Evolutionary conservation across 2,797 vertebrate genomes (phyloP), one percentile per base, ranked within the genome.

Genomic region (Coreius guichenoti): DNA sequence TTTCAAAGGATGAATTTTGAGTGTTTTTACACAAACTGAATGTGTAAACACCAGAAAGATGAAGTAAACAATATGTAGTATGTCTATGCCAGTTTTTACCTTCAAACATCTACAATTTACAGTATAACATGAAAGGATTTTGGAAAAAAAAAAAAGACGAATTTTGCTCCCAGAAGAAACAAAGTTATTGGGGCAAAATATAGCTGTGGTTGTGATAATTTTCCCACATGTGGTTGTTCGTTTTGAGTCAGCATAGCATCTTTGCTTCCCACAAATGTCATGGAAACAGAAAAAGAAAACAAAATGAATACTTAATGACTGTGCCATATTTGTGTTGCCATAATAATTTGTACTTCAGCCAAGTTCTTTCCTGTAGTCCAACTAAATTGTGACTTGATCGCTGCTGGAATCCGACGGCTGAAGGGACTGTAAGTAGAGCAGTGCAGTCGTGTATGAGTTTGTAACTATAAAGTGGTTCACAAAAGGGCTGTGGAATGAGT

Each of bases 291-390:
- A 80, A 87, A 88, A 89, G 49, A 79, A 87, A 86, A 70, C 75
- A 45, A 89, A 92, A 93, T 93, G 39, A 91, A 92, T 84, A 76
- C 19, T 87, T 90, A 90, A 93, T 75, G 72, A 87, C 33, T 85
- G 87, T 36, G 63, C 63, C 7, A 43, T 43, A 43, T 43, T 43
- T 43, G 39, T 43, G 39, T 43, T 43, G 39, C 39, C 39, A 43
- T 43, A 43, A 43, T 43, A 43, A 43, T 43, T 43, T 65, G 61
- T 19, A 67, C 31, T 67, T 67, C 6, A 11, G 33, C n/a, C 58
- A 33, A 77, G 33, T 43, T 61, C 14, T 61, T 14, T n/a, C 21
- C 9, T 33, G 31, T 7, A 0, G 33, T 26, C 54, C 75, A 61
- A 23, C 36, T 61, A 54, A 56, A 56, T 36, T 56, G 19, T 56